Evolutionary conservation across 2,113 vertebrate genomes (phyloP), one percentile per base, ranked within the genome.

Genomic region (Psilopsiagon aymara): DNA sequence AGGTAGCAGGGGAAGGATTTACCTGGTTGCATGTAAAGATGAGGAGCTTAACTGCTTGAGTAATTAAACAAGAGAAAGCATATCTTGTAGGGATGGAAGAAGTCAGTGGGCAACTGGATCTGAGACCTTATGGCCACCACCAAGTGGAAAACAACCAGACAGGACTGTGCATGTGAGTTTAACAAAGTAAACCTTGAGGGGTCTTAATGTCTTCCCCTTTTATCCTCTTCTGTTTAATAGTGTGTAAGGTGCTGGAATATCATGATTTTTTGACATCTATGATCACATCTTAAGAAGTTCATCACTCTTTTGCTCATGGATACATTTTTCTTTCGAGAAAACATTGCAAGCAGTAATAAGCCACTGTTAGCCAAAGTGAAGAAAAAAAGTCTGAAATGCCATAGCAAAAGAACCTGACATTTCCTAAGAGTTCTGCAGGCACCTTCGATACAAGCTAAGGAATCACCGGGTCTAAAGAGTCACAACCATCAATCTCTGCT

Each of bases 341-440:
- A 5, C 11, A 21, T 11, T 67, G 15, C 18, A n/a, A 71, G 31
- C 17, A 17, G 27, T 76, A 82, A 9, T 13, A 75, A 82, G 23
- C 12, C 39, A 13, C 74, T 29, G 15, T 27, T 27, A 52, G 16
- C 0, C 0, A 3, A 85, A 76, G 7, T 6, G 28, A 25, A 52
- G 17, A 4, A 19, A 47, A 23, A 53, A 27, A 46, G 71, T 3
- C 8, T 68, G 29, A 73, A 79, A 76, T 47, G 21, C 18, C 62
- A 52, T 21, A 62, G 39, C 16, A 37, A 73, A 87, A 51, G 35
- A 87, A 52, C 31, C 11, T 67, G 89, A 31, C 19, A 28, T 86
- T 94, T 86, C n/a, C n/a, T 46, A 28, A 57, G 24, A 44, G 8
- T 46, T 88, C 84, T 82, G 12, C 14, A 69, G 43, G n/a, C 8